Evolutionary conservation across 2,797 vertebrate genomes (phyloP).

Genomic region (Megalops cyprinoides): DNA sequence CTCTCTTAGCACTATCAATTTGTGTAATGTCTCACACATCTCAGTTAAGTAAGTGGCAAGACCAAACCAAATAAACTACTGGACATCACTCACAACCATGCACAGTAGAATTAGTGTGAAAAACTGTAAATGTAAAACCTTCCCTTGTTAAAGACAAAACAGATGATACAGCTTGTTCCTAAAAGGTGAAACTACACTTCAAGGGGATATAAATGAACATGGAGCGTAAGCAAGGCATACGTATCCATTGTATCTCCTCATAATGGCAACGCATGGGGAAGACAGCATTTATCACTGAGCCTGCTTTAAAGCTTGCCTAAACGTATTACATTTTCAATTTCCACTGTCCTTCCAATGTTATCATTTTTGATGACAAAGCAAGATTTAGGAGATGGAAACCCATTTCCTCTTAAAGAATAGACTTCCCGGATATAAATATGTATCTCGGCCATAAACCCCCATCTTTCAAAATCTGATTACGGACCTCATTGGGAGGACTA

Average conservation of each 20-base stretch:
- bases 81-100: neutral
- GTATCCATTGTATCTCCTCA: neutral
- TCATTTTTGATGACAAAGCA: constrained; percentile 31
- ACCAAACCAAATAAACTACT: neutral
- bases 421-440: constrained; percentile 17
- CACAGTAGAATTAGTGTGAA: neutral
- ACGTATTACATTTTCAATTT: constrained; percentile 33
- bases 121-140: neutral
- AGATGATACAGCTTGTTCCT: neutral
- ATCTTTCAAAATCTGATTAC: constrained; percentile 25
- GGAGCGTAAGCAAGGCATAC: neutral
- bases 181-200: neutral
- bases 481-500: neutral
- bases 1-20: neutral
- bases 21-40: constrained; percentile 20
- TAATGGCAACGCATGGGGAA: neutral
- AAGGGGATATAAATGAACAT: neutral
- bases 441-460: neutral
- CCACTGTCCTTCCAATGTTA: constrained; percentile 27
- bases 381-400: constrained; percentile 25
- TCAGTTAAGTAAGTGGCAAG: constrained; percentile 18
- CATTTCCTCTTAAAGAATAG: constrained; percentile 22
- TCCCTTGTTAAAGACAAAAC: neutral
- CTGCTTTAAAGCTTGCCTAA: constrained; percentile 7
- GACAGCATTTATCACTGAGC: neutral